Conservation (phyloP, 2,797 vertebrate species). For the Podargus strigoides region DNA sequence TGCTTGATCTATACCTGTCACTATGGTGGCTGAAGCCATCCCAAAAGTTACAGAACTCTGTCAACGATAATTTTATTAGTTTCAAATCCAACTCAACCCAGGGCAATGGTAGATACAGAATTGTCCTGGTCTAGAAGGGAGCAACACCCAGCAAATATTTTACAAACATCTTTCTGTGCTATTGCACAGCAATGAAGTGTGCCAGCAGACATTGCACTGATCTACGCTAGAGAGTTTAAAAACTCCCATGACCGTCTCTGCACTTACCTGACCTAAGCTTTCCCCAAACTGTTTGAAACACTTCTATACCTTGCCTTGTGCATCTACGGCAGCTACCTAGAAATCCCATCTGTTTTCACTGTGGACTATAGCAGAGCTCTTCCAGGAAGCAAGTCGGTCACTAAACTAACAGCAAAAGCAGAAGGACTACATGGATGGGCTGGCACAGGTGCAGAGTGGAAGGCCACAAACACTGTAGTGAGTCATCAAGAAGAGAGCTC, state of each 20-base stretch:
- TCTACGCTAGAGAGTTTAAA: not conserved
- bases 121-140: not conserved
- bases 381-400: not conserved
- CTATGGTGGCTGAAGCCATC: not conserved
- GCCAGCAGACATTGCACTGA: not conserved
- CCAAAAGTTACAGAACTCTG: not conserved
- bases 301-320: not conserved
- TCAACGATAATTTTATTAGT: not conserved
- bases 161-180: not conserved
- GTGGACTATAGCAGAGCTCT: not conserved
- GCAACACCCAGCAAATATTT: not conserved
- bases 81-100: not conserved
- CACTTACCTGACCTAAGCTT: not conserved
- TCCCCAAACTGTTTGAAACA: not conserved
- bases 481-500: not conserved
- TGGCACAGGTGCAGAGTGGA: not conserved
- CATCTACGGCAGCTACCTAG: rapidly evolving
- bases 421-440: not conserved
- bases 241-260: not conserved
- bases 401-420: not conserved
- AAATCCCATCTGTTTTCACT: not conserved
- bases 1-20: not conserved
- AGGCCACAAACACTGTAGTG: not conserved
- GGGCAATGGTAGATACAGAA: not conserved
- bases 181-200: not conserved